Evolutionary conservation across 2,888 invertebrate genomes (phyloP).

Genomic region (Cyaniris semiargus): DNA sequence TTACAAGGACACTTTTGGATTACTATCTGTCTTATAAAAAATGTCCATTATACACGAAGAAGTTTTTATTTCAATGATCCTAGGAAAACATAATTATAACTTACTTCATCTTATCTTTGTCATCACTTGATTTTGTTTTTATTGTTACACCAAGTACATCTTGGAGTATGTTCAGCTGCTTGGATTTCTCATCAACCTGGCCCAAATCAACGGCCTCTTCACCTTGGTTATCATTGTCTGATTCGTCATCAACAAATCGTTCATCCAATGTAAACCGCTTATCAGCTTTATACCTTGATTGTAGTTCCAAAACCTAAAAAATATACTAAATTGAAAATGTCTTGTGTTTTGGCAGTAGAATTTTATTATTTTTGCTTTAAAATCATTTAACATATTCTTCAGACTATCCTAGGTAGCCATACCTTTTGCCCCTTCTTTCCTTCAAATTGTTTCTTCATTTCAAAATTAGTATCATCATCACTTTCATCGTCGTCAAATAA

Average conservation of each 20-base stretch:
- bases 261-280: conserved; percentile 87
- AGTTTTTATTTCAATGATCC: no score
- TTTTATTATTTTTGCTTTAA: no score
- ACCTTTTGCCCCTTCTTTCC: conserved; percentile 83
- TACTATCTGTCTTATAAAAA: no score
- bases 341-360: no score
- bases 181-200: conserved; percentile 71
- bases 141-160: conserved; percentile 77
- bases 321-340: not conserved
- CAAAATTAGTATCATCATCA: conserved; percentile 79
- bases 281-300: conserved; percentile 87
- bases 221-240: conserved; percentile 54
- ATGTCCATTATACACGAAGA: no score
- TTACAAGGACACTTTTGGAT: no score
- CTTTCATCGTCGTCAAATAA: conserved; percentile 79
- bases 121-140: conserved; percentile 49
- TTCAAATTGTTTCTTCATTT: conserved; percentile 84
- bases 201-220: conserved; percentile 64
- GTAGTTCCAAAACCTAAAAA: conserved; percentile 83
- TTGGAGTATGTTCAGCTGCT: conserved; percentile 78
- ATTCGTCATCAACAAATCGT: conserved; percentile 83
- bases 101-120: conserved; percentile 57
- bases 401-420: conserved; percentile 31
- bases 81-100: conserved; percentile 36
- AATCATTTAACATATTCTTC: no score